Evolutionary conservation across 1,140 invertebrate genomes (phyloP), one percentile per base, ranked within the genome.

Genomic region (Centruroides vittatus): DNA sequence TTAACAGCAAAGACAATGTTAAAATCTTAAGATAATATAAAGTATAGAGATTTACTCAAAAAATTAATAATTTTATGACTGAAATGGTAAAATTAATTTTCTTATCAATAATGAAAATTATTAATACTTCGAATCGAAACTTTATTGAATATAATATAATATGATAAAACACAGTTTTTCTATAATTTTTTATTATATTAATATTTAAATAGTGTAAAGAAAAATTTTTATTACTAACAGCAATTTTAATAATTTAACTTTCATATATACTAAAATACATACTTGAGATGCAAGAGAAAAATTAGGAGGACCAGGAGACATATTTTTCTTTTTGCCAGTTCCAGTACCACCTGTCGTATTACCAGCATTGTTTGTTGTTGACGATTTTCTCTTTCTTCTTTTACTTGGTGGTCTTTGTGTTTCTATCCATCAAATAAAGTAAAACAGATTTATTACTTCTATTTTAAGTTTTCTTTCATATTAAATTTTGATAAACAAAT

Each of bases 381-480:
- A 93, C 48, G 88, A 89, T 81, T 98, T 98, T 71, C 93, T 80
- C 82, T 97, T 98, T 78, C 93, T 85, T 70, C 93, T 79, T 76
- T 97, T 98, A 71, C 88, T 96, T 7, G 90, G 84, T 55, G 92
- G 93, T 72, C 93, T 82, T 74, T 93, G 86, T 13, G 91, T 88
- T 75, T 98, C 94, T 65, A 51, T 41, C 23, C 23, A 23, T 23
- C 1, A 23, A 23, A 23, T 1, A 23, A 23, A 23, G 23, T 23
- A 23, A 23, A 23, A 23, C 23, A 23, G 23, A 23, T 1, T 23
- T 23, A 23, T 23, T 23, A 23, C 23, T 23, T 23, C 23, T 23
- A 23, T 23, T 23, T 23, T 23, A 23, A 23, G 23, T 23, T 23
- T 23, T 23, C 23, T 23, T 23, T 23, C 23, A 23, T 23, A 23